phyloP scores from a whole-genome alignment of 2,888 invertebrate genomes.

The Eustalomyia histrio region DNA sequence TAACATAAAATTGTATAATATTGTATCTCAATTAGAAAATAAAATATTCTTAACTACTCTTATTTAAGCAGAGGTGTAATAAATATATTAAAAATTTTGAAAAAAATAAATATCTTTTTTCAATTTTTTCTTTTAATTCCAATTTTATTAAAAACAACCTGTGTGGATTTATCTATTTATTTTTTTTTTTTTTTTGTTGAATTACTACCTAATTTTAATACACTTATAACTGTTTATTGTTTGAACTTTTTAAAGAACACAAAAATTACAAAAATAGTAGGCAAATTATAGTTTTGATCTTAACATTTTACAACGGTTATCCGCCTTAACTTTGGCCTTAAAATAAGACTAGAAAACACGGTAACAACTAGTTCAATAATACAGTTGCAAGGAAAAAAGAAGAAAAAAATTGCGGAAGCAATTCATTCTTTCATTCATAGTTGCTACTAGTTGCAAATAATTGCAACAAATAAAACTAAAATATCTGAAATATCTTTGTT shows the following conservation, averaged over 20 bases:
- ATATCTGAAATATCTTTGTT: not conserved
- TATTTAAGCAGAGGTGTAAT: not conserved
- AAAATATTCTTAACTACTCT: not conserved
- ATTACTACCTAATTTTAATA: not conserved
- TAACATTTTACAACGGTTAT: constrained; percentile 48
- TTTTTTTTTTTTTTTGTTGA: not conserved
- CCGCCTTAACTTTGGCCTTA: constrained; percentile 53
- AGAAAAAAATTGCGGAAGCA: constrained; percentile 67
- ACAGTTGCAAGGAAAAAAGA: constrained; percentile 38
- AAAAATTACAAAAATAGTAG: constrained; percentile 26
- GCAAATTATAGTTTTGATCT: constrained; percentile 55
- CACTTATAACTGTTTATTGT: constrained; percentile 39
- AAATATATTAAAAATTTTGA: not conserved
- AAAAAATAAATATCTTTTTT: not conserved
- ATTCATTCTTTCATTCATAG: constrained; percentile 55
- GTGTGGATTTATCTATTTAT: not conserved
- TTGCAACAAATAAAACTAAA: constrained; percentile 48
- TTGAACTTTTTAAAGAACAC: constrained; percentile 11
- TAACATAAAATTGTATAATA: constrained; percentile 19
- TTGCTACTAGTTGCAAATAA: constrained; percentile 68
- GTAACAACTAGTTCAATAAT: not conserved
- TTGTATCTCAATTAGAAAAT: not conserved
- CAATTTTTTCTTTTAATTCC: not conserved
- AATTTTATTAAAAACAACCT: constrained; percentile 1
- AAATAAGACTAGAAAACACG: not conserved